Base-by-base conservation (phyloP, 2,888 invertebrate genomes). In the Dicycla oo region DNA sequence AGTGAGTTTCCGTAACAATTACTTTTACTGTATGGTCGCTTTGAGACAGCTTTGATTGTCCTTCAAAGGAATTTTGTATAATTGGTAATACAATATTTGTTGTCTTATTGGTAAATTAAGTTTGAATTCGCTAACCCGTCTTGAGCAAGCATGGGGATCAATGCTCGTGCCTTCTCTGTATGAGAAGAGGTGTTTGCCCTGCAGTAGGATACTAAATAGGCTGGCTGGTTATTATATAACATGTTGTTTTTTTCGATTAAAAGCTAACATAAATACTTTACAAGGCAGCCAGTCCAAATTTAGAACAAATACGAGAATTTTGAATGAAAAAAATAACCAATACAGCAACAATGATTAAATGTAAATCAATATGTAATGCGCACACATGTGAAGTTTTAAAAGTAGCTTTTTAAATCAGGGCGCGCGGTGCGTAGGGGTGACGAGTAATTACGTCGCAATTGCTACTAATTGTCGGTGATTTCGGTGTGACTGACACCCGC, bases 401-500 rank as follows among this genome's bases (percentile, higher is more conserved):
- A 79, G 73, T 69, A 80, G 65, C 65, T 2, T 78, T 83, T 78
- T 73, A 81, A 84, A 77, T 74, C 58, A 66, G 40, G 73, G 77
- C 11, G 53, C 51, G 56, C 56, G 34, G 47, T 71, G 53, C 68
- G 69, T 75, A 74, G 64, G 84, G 84, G 76, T 78, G 85, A 64
- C 74, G 63, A 53, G 64, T 74, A 75, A 86, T 86, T 83, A 83
- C 73, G 61, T 64, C 58, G 58, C 73, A 80, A 82, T 86, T 72
- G 75, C 65, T 81, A 72, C 79, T 87, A 86, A 87, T 86, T 84
- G 79, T 80, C 63, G 65, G 66, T 82, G 73, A 83, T 80, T 85
- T 76, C 34, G 61, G 71, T 83, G 80, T 74, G 83, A 76, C 57
- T 78, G 85, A 83, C 79, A 83, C 82, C 82, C 75, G 54, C 40